Evolutionary conservation across 2,888 invertebrate species (phyloP), one percentile per base, ranked within the genome.

Genomic region (Hemithea aestivaria): DNA sequence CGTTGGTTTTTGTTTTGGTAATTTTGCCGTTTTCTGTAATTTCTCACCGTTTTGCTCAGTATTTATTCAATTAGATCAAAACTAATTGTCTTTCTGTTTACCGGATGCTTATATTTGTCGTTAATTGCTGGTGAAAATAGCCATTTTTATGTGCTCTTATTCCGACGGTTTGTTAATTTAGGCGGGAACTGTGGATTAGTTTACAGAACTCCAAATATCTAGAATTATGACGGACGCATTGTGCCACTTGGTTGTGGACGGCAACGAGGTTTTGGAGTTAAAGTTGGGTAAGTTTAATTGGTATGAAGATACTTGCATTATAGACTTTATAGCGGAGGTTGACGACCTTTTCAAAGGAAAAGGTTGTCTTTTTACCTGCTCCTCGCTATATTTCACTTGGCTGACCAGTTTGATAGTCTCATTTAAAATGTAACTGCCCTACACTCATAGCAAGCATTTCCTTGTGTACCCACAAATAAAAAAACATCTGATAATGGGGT

Each of bases 261-360:
- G 89, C 28, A 90, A 90, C 60, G 88, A 89, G 37, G 88, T 85
- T 10, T 67, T 90, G 45, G 87, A 89, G 58, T 73, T 91, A 11
- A 46, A 47, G 26, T 28, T 51, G 27, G 45, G 45, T 45, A 36
- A 35, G 42, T 35, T 26, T 25, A 4, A 16, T 16, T 21, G 29
- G n/a, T 20, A 26, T 23, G n/a, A n/a, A n/a, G n/a, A 24, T 10
- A n/a, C 22, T n/a, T 31, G 9, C 24, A 29, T 10, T 29, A 27
- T 16, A 16, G 16, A 16, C 16, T 33, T 21, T 20, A 10, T 20
- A 8, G n/a, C 2, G 7, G 24, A 21, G 32, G 32, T 40, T 40
- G 31, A 35, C 24, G 25, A 40, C 40, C 32, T 29, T 38, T 26
- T 30, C 35, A 33, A 31, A 25, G 20, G 20, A 20, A 32, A 35